Base-by-base conservation (phyloP, 1,140 invertebrate genomes). In the Eubasilissa regina region DNA sequence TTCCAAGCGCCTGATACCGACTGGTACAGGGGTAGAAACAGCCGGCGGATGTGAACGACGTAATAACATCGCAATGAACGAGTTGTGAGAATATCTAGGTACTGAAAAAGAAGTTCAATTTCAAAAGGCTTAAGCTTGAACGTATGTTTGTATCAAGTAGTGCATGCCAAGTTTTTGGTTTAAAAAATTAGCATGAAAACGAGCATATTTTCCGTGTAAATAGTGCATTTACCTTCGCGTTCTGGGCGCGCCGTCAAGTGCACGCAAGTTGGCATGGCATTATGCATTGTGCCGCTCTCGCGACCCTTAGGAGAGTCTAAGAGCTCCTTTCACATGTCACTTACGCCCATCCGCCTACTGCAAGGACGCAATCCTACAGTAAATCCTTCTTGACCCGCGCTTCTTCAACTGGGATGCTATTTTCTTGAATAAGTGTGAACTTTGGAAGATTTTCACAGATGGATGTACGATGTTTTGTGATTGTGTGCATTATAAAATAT, bases 241-340 rank as follows among this genome's bases (percentile, higher is more conserved):
- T 48, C 35, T 48, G 51, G n/a, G 11, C 12, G 70, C 44, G 51
- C 55, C 77, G 35, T 70, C 55, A 58, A 78, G 64, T 66, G 78
- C 70, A 62, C 72, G 56, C 47, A 35, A 62, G 70, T 68, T 64
- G 78, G 56, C 70, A 74, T 35, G 43, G 70, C 68, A 79, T 79
- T 79, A 72, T 73, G 70, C 70, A 74, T 79, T 79, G 70, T 75
- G 53, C 78, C 11, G 47, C 58, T 15, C 44, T 19, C 53, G 62
- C 21, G 15, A 43, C 53, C 56, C 21, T 11, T 55, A 48, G 48
- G 45, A n/a, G 4, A 56, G 17, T 47, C 53, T 19, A 43, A 45
- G 74, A 53, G 44, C 53, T 74, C 55, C 62, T 80, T 75, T 53
- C 25, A n/a, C 17, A 53, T 47, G 62, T 75, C 78, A 53, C 47